phyloP scores from a whole-genome alignment of 2,888 invertebrate species.

The Dastarcus helophoroides region DNA sequence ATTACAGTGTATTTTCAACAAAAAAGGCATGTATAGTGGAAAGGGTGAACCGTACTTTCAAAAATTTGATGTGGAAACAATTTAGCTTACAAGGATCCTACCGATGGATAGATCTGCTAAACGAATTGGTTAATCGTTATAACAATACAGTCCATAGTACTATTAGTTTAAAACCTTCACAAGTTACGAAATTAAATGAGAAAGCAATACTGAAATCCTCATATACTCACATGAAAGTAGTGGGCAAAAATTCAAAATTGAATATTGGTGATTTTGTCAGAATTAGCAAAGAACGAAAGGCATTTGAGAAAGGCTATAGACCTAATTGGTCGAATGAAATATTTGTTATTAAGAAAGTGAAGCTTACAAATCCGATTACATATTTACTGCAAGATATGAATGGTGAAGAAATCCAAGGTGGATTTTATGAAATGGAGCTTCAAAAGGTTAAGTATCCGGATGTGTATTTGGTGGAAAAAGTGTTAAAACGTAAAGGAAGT shows the following conservation, averaged over 20 bases:
- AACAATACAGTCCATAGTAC: slow-evolving; percentile 10
- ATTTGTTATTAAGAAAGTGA: slow-evolving; percentile 23
- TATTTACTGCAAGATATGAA: slow-evolving; percentile 22
- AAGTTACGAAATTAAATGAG: slow-evolving; percentile 7
- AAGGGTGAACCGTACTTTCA: slow-evolving; percentile 12
- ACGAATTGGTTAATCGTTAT: slow-evolving; percentile 9
- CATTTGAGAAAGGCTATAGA: slow-evolving; percentile 28
- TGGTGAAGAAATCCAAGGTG: slow-evolving; percentile 17
- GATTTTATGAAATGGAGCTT: slow-evolving; percentile 24
- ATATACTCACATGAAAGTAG: slow-evolving; percentile 9
- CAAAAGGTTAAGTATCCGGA: slow-evolving; percentile 24
- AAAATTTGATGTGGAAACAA: slow-evolving; percentile 13
- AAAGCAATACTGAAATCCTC: slow-evolving; percentile 8
- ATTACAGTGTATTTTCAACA: slow-evolving; percentile 9
- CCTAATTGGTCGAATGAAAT: slow-evolving; percentile 28
- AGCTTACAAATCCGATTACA: slow-evolving; percentile 23
- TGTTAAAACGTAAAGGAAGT: slow-evolving; percentile 18
- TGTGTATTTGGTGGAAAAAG: slow-evolving; percentile 26
- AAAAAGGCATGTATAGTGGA: slow-evolving; percentile 5
- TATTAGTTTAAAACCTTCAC: slow-evolving; percentile 6
- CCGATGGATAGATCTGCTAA: slow-evolving; percentile 13
- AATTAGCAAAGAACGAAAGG: slow-evolving; percentile 22
- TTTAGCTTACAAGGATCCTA: slow-evolving; percentile 20
- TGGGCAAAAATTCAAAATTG: slow-evolving; percentile 13
- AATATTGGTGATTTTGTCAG: slow-evolving; percentile 23